Evolutionary conservation across 92 coral and sea anemone genomes (phyloP), one percentile per base, ranked within the genome.

Genomic region (Epizoanthus stellaris): DNA sequence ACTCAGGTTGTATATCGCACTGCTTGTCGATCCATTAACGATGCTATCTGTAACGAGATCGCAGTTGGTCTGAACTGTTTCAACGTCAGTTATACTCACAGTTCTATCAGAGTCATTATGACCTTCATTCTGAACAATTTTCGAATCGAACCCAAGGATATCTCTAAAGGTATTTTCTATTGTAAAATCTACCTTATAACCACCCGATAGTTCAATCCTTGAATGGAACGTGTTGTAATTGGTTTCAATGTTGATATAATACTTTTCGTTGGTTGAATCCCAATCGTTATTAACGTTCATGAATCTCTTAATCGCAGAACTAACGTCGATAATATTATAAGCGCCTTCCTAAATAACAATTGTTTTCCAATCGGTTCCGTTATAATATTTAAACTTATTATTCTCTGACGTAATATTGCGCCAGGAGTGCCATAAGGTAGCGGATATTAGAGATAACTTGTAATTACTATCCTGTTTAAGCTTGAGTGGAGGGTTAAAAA

Each of bases 31-130:
- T 1, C 59, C 59, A 54, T 54, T 54, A 4, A 54, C 6, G 14
- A 8, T 8, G 1, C 1, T 0, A 0, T 54, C 59, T 0, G 59
- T 54, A 4, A 54, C 14, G 0, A 54, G 6, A 3, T 54, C 59
- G 6, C 59, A 54, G 6, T 54, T 10, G 0, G 14, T 54, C 14
- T 54, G 59, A 54, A 54, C 6, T 1, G 49, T 2, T 30, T 80
- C 85, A 0, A 80, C 34, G n/a, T 80, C 73, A 61, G 85, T 80
- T 39, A 80, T 80, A 3, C 63, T 25, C 1, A 80, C 85, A 20
- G 30, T 19, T 9, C 47, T 5, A 39, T 80, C 85, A 1, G 56
- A 25, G 15, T 34, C 25, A 80, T 80, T 57, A 66, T 9, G 43
- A 9, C 85, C 85, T 14, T 80, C 57, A 23, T 49, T 56, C n/a